phyloP scores from a whole-genome alignment of 1,140 invertebrate genomes.

The Elymnias hypermnestra region DNA sequence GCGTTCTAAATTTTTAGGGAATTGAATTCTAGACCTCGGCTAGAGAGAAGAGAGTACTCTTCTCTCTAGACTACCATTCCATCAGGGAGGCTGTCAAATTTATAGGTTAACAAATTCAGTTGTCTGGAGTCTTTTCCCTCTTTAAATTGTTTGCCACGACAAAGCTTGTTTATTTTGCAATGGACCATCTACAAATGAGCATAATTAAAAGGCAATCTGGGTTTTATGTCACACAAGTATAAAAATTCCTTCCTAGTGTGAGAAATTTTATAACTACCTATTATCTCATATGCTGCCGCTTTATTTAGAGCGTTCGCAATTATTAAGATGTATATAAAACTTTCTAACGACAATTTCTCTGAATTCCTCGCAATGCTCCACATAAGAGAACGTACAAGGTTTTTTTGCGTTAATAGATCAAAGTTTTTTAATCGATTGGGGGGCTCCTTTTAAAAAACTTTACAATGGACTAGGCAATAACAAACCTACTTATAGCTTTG shows the following conservation, averaged over 20 bases:
- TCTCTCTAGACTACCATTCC: too few relatives aligned
- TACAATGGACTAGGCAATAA: too few relatives aligned
- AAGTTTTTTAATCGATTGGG: neutral
- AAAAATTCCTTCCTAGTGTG: conserved; percentile 12
- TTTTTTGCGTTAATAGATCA: neutral
- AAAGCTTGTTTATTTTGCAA: too few relatives aligned
- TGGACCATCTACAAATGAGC: neutral
- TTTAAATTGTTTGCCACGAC: too few relatives aligned
- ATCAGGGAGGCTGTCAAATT: too few relatives aligned
- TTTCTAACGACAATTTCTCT: conserved; percentile 19
- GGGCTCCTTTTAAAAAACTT: too few relatives aligned
- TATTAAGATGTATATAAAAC: conserved; percentile 14
- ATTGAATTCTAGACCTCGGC: too few relatives aligned
- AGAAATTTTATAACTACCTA: conserved; percentile 16
- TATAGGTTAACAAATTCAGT: too few relatives aligned
- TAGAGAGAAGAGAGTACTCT: too few relatives aligned
- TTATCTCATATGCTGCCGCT: conserved; percentile 20
- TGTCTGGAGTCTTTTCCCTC: too few relatives aligned
- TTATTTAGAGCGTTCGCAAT: conserved; percentile 15
- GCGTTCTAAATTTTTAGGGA: too few relatives aligned
- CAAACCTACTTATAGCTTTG: too few relatives aligned
- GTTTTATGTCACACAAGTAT: conserved; percentile 7
- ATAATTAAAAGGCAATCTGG: conserved; percentile 16
- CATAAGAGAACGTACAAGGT: neutral
- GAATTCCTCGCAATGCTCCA: conserved; percentile 7